These are phyloP conservation scores for Rafetus swinhoei DNA, from an alignment of 2,113 vertebrate species.

Conservation along the genomic window DNA sequence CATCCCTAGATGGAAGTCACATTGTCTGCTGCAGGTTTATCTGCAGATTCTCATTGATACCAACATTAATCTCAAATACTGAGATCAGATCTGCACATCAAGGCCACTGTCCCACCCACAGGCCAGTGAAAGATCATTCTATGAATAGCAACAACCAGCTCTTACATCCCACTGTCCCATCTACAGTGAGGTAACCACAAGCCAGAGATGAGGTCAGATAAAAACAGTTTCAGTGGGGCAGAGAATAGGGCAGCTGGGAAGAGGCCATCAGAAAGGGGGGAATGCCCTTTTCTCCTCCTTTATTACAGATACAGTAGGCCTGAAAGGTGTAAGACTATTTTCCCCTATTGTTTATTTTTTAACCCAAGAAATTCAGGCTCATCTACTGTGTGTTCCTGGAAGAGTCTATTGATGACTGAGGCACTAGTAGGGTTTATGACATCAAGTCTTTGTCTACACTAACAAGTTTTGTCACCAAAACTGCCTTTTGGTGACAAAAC, in stretches of 20 bases:
- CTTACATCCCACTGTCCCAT: neutral
- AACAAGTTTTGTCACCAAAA: no score
- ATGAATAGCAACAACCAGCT: neutral
- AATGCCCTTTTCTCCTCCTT: neutral
- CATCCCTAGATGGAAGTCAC: conserved; percentile 2
- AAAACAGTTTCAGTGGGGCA: neutral
- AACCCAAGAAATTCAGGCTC: neutral
- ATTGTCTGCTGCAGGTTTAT: conserved; percentile 6
- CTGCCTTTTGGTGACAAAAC: no score
- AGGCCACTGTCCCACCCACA: neutral
- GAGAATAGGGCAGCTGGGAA: neutral
- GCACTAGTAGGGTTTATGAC: neutral
- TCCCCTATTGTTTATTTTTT: neutral
- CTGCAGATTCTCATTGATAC: neutral
- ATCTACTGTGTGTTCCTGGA: neutral
- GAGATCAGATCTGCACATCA: neutral
- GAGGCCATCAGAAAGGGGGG: neutral
- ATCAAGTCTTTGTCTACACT: neutral
- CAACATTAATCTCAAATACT: neutral
- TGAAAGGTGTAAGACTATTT: neutral
- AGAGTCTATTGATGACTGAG: neutral
- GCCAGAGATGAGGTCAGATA: neutral
- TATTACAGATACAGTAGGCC: neutral
- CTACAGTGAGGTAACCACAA: neutral
- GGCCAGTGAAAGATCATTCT: neutral